Evolutionary conservation across 2,797 vertebrate genomes (phyloP), one percentile per base, ranked within the genome.

Genomic region (Danio tinwini): DNA sequence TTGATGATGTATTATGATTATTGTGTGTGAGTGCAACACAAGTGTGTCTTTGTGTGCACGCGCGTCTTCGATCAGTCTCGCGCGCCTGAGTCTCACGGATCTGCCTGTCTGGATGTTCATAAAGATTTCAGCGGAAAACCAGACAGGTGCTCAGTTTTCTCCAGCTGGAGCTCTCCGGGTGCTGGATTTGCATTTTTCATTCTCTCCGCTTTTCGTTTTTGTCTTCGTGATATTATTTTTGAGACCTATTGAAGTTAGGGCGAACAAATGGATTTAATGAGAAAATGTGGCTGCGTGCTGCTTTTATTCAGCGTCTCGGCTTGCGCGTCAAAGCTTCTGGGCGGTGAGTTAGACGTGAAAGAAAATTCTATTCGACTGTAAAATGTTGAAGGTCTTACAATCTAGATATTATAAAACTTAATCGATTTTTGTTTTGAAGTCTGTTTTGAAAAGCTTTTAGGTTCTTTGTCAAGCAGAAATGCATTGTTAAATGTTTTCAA

Each of bases 191-290:
- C 7, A 14, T 21, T 13, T 64, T 62, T 45, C 42, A 5, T 40
- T 49, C 2, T 13, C 1, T n/a, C 5, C 13, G 6, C 9, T 10
- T 58, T 14, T 44, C 9, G 2, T 61, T 50, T n/a, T n/a, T n/a
- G 21, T 12, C 8, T 12, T 55, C 8, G 6, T 21, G n/a, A 65
- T 39, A 29, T 59, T 39, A 29, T 49, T 67, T 21, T 52, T n/a
- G 44, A 64, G 12, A 10, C 39, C 14, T 21, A 37, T 19, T 53
- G 73, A 80, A 77, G 77, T 16, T 63, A 77, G 53, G 52, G 47
- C 52, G 69, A 55, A 68, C 58, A 82, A 49, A 89, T 89, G 88
- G 84, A 86, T 77, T 63, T 83, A 67, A 68, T 84, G 50, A 82
- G 10, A 64, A 72, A 82, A 53, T 69, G 78, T 53, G 49, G 59